These are phyloP conservation scores for Prionailurus viverrinus DNA, from an alignment of 2,113 vertebrate species.

Conservation along the genomic window DNA sequence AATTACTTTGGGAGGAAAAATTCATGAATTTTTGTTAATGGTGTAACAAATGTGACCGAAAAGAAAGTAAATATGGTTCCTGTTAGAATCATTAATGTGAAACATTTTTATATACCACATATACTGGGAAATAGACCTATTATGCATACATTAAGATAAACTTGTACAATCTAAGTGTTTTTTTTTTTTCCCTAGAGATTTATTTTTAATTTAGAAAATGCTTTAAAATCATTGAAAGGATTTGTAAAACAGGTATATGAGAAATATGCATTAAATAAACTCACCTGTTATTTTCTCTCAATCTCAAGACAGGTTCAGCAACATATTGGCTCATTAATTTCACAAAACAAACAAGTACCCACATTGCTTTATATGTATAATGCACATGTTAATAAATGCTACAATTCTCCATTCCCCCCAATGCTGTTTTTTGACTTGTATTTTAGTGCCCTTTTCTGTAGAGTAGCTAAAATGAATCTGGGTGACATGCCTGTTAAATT, in stretches of 20 bases:
- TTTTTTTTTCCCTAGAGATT: slow-evolving; percentile 16
- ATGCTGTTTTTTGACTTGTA: not conserved
- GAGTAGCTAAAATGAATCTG: not conserved
- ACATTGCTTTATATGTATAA: slow-evolving; percentile 66
- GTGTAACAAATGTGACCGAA: slow-evolving; percentile 55
- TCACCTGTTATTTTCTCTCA: slow-evolving; percentile 75
- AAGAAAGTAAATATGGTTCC: slow-evolving; percentile 67
- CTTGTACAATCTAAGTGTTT: slow-evolving; percentile 43
- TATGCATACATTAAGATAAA: slow-evolving; percentile 63
- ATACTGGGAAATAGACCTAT: slow-evolving; percentile 45
- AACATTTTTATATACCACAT: slow-evolving; percentile 58
- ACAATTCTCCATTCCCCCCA: not conserved
- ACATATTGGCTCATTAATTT: slow-evolving; percentile 79
- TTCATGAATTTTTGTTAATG: slow-evolving; percentile 65
- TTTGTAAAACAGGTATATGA: slow-evolving; percentile 75
- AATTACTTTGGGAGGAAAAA: slow-evolving; percentile 52
- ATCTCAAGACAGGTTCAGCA: slow-evolving; percentile 71
- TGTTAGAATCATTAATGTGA: slow-evolving; percentile 69
- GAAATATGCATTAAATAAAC: slow-evolving; percentile 73
- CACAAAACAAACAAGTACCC: slow-evolving; percentile 80
- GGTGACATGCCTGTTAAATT: not conserved
- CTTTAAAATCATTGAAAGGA: slow-evolving; percentile 74
- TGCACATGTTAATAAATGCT: slow-evolving; percentile 54
- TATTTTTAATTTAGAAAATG: slow-evolving; percentile 77
- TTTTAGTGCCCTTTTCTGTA: slow-evolving; percentile 7